Conservation (phyloP, 2,113 vertebrate species). For the Solenodon paradoxus region DNA sequence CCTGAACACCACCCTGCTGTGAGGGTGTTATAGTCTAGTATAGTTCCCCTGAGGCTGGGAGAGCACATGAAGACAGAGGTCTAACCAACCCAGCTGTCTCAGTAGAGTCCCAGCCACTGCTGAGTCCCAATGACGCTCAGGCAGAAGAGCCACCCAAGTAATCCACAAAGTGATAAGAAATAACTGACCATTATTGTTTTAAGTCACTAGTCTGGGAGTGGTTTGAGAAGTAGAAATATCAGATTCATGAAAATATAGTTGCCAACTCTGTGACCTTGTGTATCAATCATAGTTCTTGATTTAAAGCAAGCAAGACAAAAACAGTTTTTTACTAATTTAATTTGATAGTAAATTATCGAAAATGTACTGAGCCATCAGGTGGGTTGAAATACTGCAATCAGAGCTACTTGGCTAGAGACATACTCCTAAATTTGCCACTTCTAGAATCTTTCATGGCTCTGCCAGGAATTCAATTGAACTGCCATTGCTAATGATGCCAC, state of each 20-base stretch:
- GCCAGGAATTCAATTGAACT: neutral
- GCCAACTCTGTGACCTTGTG: neutral
- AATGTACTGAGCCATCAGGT: neutral
- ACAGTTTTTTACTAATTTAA: neutral
- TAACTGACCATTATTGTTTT: neutral
- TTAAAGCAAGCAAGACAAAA: conserved; percentile 15
- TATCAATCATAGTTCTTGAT: neutral
- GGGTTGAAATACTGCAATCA: neutral
- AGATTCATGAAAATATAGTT: neutral
- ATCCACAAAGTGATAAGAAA: neutral
- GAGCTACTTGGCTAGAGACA: neutral
- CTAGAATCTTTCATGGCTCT: neutral
- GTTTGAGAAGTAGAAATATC: neutral
- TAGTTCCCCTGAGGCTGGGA: neutral
- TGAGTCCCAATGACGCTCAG: neutral
- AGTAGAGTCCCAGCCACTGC: neutral
- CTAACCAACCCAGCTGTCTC: neutral
- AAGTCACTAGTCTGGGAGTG: neutral
- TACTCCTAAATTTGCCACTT: neutral
- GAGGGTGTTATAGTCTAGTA: neutral
- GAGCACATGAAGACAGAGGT: neutral
- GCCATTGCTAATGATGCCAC: neutral
- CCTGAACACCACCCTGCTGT: neutral
- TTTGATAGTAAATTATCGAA: neutral
- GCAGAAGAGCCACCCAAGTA: neutral